Base-by-base conservation (phyloP, 2,888 invertebrate species). In the Xestoiulus laeticollis region DNA sequence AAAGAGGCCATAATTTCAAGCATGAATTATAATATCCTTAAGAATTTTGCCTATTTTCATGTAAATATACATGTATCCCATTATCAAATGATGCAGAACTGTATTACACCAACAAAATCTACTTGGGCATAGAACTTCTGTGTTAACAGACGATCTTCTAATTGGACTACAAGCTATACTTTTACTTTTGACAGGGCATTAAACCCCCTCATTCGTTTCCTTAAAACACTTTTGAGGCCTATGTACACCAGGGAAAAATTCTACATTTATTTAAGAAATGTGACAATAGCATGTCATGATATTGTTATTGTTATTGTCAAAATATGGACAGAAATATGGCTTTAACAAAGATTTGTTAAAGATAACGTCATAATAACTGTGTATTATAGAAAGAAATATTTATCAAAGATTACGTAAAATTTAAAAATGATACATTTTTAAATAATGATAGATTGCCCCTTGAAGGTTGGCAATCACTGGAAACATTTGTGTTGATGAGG, bases 21-120 rank as follows among this genome's bases (percentile, higher is more conserved):
- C 85, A 85, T 85, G 38, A 85, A 85, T 85, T 85, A 38, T 85
- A 44, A 44, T 44, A 85, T 85, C 85, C 85, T 85, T 26, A 85
- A 85, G 85, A 30, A 44, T 85, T 85, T 85, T 16, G 38, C 38
- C 26, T 1, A 12, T 33, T 85, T 85, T 44, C 44, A 10, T 33
- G 44, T 16, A 26, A 44, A 85, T 43, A 82, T 32, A 78, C n/a
- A n/a, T n/a, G 32, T 16, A 32, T 22, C 44, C 85, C 85, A 85
- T 85, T 85, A 85, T 85, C 85, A 38, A 85, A 85, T 85, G 85
- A 85, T 22, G 85, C 85, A 38, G 38, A 85, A 85, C 78, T 30
- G 30, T 10, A 10, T 78, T 78, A 14, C 78, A 6, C 14, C 1
- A 78, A 6, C 78, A 78, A 78, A 78, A 78, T 22, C 30, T 1